Evolutionary conservation across 2,113 vertebrate species (phyloP).

Genomic region (Hypocryptadius cinnamomeus): DNA sequence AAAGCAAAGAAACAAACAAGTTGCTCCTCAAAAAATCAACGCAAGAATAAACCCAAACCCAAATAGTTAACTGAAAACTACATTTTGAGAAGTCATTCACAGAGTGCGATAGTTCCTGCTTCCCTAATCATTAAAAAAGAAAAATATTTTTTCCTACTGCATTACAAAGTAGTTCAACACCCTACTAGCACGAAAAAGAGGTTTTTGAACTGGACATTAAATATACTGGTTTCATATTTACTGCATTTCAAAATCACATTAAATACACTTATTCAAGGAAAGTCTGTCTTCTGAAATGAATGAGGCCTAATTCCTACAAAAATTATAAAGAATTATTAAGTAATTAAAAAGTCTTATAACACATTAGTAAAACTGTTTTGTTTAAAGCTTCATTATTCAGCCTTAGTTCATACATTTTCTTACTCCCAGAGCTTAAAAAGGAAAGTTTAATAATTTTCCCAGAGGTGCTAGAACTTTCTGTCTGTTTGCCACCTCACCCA

Average conservation of each 20-base stretch:
- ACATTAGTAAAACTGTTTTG: background rate
- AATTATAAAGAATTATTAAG: background rate
- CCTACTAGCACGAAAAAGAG: background rate
- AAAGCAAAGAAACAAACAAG: background rate
- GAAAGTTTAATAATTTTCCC: background rate
- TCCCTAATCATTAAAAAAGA: background rate
- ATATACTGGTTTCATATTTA: background rate
- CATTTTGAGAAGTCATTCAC: background rate
- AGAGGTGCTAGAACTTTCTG: background rate
- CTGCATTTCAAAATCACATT: background rate
- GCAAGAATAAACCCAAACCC: background rate
- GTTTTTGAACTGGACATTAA: background rate
- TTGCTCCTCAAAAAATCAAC: background rate
- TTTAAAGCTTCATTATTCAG: background rate
- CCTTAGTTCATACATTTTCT: background rate
- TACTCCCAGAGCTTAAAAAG: background rate
- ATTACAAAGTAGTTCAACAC: background rate
- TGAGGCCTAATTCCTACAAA: background rate
- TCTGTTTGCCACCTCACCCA: background rate
- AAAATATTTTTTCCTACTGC: background rate
- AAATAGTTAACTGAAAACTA: background rate
- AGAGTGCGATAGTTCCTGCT: background rate
- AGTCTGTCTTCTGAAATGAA: background rate
- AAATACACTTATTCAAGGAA: background rate
- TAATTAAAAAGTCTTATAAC: background rate